These are phyloP conservation scores for Ganaspis brasiliensis DNA, from an alignment of 2,888 invertebrate genomes.

Conservation along the genomic window DNA sequence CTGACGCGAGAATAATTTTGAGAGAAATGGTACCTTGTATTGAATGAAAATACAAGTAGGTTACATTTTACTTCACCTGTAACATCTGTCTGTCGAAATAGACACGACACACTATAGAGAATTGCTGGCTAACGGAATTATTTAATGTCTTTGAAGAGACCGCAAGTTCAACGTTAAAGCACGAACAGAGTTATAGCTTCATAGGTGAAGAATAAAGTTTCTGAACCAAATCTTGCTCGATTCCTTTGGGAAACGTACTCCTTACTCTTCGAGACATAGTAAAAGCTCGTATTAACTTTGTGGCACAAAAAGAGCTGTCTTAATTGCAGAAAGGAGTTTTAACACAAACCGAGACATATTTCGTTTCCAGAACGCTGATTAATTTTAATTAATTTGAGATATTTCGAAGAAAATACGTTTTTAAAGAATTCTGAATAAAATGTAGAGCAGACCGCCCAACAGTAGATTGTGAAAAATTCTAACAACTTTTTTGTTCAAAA, in stretches of 20 bases:
- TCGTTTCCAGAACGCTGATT: not conserved
- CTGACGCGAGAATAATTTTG: not conserved
- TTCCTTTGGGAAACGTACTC: conserved; percentile 3
- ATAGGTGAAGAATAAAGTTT: conserved; percentile 22
- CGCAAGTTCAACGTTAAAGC: conserved; percentile 13
- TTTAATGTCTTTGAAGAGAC: conserved; percentile 32
- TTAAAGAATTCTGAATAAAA: too few species aligned
- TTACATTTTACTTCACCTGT: conserved; percentile 14
- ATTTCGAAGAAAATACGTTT: too few species aligned
- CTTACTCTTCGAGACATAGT: not conserved
- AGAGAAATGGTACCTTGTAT: not conserved
- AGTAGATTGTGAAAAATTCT: too few species aligned
- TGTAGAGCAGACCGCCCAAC: too few species aligned
- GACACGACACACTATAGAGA: conserved; percentile 4
- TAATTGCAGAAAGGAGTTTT: not conserved
- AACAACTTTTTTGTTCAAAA: too few species aligned
- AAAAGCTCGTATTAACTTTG: not conserved
- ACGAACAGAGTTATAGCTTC: conserved; percentile 17
- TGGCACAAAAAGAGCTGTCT: not conserved
- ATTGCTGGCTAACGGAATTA: conserved; percentile 30
- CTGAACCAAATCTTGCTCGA: not conserved
- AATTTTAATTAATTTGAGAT: not conserved
- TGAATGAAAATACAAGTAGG: not conserved
- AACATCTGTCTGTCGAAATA: conserved; percentile 11
- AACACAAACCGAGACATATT: not conserved